A percentile compares a stretch with the other conserved stretches of the same genome.
Conservation (phyloP, 2,113 vertebrate genomes). For the Neolamprologus modestus region DNA sequence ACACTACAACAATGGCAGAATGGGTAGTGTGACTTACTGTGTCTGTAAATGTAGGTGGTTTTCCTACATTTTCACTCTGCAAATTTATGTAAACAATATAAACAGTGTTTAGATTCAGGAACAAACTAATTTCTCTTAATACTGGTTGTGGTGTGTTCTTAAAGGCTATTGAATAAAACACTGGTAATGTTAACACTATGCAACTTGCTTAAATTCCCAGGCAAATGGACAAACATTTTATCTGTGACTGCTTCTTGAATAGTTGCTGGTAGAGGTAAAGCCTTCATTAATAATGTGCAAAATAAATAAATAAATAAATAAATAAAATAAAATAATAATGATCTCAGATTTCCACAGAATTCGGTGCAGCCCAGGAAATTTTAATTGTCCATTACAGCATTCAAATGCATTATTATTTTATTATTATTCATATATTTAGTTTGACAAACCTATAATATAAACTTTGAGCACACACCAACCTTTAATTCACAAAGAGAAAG, state of each 20-base stretch:
- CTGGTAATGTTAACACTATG: background rate
- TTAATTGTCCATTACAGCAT: background rate
- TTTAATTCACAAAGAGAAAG: background rate
- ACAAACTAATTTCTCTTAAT: background rate
- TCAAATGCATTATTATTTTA: background rate
- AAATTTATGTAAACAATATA: conserved; percentile 31
- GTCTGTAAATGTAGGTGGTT: conserved; percentile 17
- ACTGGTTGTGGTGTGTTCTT: background rate
- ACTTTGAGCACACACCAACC: background rate
- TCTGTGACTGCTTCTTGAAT: background rate
- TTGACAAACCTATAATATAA: background rate
- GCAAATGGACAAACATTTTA: background rate
- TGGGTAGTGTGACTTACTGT: conserved; percentile 18
- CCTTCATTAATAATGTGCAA: background rate
- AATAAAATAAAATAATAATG: background rate
- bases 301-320: background rate
- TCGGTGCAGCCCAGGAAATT: background rate
- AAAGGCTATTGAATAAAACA: background rate
- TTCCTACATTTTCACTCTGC: conserved; percentile 38
- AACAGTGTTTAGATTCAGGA: background rate
- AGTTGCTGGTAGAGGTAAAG: background rate
- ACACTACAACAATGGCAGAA: background rate
- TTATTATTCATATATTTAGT: background rate
- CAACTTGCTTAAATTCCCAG: background rate
- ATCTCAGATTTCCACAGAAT: background rate